A percentile compares a stretch with the other conserved stretches of the same genome.
These are phyloP conservation scores for Tetranychus piercei DNA, from an alignment of 2,888 invertebrate species.

Conservation along the genomic window DNA sequence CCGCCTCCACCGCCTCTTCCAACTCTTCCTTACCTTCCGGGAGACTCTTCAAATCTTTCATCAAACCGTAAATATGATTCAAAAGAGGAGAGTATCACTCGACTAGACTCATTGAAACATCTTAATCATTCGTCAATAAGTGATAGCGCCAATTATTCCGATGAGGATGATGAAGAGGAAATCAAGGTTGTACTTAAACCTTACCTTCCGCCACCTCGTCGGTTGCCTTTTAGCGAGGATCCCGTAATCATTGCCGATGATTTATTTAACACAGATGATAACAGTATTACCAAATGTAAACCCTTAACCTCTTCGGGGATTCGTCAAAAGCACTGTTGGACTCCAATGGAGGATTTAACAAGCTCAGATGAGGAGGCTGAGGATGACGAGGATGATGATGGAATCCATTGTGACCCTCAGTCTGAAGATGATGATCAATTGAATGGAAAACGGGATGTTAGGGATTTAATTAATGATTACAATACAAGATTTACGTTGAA, in stretches of 20 bases:
- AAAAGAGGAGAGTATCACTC: background rate
- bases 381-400: conserved; percentile 18
- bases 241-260: conserved; percentile 15
- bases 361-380: conserved; percentile 18
- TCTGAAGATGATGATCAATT: conserved; percentile 15
- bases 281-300: background rate
- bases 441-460: conserved; percentile 10
- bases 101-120: background rate
- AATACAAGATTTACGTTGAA: conserved; percentile 19
- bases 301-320: background rate
- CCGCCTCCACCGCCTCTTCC: background rate
- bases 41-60: background rate
- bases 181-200: conserved; percentile 19
- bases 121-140: conserved; percentile 14
- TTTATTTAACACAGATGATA: conserved; percentile 12
- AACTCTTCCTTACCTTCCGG: background rate
- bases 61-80: background rate
- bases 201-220: conserved; percentile 17
- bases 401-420: conserved; percentile 18
- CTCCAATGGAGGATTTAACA: conserved; percentile 19
- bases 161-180: conserved; percentile 20
- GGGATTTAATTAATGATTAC: conserved; percentile 6
- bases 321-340: conserved; percentile 16
- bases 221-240: conserved; percentile 8
- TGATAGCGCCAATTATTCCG: conserved; percentile 20